A percentile compares a stretch with the other conserved stretches of the same genome.
Evolutionary conservation across 2,113 vertebrate species (phyloP).

Genomic region (Tricholaema leucomelas): DNA sequence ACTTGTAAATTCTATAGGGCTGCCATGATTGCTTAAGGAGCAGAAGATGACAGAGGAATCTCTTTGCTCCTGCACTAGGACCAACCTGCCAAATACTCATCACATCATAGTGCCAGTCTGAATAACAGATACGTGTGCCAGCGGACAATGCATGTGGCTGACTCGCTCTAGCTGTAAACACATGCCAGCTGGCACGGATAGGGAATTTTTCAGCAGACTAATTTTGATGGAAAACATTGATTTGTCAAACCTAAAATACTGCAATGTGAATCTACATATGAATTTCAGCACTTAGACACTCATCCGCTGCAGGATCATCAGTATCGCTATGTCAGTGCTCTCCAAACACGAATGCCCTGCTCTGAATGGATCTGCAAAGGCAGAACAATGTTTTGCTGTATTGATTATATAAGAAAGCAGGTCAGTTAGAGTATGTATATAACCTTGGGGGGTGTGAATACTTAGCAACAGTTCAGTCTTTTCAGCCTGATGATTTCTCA

Average conservation of each 20-base stretch:
- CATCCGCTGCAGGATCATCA: not conserved
- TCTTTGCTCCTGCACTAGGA: not conserved
- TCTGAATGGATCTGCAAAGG: not conserved
- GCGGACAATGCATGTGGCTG: not conserved
- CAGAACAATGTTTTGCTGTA: not conserved
- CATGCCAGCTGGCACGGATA: not conserved
- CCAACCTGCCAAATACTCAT: not conserved
- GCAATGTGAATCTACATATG: not conserved
- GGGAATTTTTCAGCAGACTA: constrained; percentile 5
- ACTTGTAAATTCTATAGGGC: not conserved
- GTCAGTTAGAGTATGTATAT: not conserved
- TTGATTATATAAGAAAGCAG: not conserved
- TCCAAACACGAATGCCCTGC: not conserved
- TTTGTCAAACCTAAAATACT: constrained; percentile 5
- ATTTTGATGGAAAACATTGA: constrained; percentile 34
- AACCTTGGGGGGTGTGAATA: not conserved
- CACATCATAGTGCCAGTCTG: not conserved
- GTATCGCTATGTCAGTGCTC: not conserved
- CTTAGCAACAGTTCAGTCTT: not conserved
- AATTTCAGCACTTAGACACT: not conserved
- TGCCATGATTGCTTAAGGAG: not conserved
- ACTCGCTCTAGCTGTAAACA: not conserved
- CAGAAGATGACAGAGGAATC: not conserved
- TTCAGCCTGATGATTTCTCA: not conserved
- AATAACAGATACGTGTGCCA: not conserved